phyloP scores from a whole-genome alignment of 2,888 invertebrate genomes.

The Notodonta dromedarius region DNA sequence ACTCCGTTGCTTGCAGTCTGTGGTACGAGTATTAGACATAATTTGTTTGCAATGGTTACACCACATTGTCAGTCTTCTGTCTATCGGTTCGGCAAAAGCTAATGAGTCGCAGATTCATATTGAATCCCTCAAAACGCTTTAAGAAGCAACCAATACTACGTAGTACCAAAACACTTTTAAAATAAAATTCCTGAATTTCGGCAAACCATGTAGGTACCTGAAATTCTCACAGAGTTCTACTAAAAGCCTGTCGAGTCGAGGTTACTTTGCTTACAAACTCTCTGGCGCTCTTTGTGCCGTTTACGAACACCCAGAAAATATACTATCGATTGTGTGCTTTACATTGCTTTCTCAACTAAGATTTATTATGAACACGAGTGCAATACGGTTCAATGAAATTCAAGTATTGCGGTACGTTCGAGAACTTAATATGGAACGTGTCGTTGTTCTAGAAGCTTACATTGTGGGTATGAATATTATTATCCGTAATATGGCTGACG shows the following conservation, averaged over 20 bases:
- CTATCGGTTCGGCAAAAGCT: no score
- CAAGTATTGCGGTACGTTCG: background rate
- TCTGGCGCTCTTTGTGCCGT: background rate
- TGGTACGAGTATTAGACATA: no score
- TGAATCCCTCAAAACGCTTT: background rate
- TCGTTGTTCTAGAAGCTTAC: background rate
- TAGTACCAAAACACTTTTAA: background rate
- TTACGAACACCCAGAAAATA: background rate
- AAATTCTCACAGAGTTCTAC: slow-evolving; percentile 2
- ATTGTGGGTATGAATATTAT: background rate
- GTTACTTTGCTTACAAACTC: background rate
- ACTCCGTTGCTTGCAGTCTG: no score
- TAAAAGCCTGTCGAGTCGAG: background rate
- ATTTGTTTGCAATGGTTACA: no score
- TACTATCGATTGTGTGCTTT: background rate
- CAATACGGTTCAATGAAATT: background rate
- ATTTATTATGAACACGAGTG: slow-evolving; percentile 3
- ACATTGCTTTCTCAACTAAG: background rate
- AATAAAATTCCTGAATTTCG: background rate
- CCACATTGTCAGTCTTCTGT: no score
- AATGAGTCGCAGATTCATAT: no score
- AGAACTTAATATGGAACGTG: background rate
- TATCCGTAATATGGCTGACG: background rate
- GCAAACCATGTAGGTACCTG: no score
- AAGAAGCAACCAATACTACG: background rate